A percentile compares a stretch with the other conserved stretches of the same genome.
Conservation (phyloP, 2,797 vertebrate species). For the Ctenosaura bakeri region DNA sequence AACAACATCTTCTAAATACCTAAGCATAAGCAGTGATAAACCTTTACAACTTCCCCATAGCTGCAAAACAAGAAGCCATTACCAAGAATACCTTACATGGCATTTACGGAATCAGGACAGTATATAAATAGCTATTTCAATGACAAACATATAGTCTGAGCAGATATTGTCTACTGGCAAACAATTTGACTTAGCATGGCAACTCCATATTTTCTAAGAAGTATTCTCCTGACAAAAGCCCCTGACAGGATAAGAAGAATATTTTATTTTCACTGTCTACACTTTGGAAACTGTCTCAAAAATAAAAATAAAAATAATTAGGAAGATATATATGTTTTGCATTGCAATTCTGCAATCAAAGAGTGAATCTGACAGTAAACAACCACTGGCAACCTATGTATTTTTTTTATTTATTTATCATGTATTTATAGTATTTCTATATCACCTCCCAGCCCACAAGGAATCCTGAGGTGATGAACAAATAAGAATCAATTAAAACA, state of each 20-base stretch:
- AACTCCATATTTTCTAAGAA: neutral
- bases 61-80: constrained; percentile 2
- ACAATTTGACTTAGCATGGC: neutral
- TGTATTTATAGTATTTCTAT: too few relatives aligned
- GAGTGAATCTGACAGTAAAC: neutral
- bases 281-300: neutral
- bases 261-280: neutral
- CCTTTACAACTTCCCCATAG: constrained; percentile 37
- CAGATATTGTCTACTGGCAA: constrained; percentile 27
- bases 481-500: too few relatives aligned
- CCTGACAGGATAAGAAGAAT: neutral
- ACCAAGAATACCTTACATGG: constrained; percentile 31
- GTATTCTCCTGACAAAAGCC: neutral
- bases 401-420: too few relatives aligned
- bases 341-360: constrained; percentile 24
- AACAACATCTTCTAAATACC: neutral
- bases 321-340: neutral
- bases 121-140: constrained; percentile 9
- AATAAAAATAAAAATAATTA: constrained; percentile 13
- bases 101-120: constrained; percentile 15
- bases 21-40: neutral
- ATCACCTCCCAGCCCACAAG: neutral
- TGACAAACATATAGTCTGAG: neutral
- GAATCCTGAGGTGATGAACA: too few relatives aligned
- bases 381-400: neutral